Conservation (phyloP, 1,140 invertebrate species). For the Neodiprion pinetum region DNA sequence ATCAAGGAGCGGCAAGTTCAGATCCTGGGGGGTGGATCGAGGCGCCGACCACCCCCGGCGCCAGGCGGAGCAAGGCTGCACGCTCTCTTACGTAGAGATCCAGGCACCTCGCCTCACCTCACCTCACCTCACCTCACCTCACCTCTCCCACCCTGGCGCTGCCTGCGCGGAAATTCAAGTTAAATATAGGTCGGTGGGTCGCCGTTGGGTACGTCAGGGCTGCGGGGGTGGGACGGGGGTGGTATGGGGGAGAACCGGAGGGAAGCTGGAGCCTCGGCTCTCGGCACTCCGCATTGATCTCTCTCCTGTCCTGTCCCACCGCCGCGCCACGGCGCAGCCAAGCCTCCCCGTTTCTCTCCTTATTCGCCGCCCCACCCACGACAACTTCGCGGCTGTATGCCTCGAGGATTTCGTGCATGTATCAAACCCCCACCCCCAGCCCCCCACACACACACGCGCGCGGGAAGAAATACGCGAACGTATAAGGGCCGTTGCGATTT, state of each 20-base stretch:
- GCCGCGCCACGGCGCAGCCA: not conserved
- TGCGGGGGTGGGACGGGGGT: too few species aligned
- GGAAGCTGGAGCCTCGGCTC: not conserved
- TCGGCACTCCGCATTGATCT: constrained; percentile 6
- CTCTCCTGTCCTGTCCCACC: constrained; percentile 6
- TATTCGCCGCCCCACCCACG: not conserved
- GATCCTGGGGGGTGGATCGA: not conserved
- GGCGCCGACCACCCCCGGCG: not conserved
- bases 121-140: too few species aligned
- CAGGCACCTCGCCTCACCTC: too few species aligned
- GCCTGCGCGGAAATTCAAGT: not conserved
- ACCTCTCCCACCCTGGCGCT: not conserved
- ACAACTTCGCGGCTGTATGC: not conserved
- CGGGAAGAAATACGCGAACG: not conserved
- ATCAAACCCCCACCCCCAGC: not conserved
- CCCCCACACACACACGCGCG: not conserved
- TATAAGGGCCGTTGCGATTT: not conserved
- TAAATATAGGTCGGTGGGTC: constrained; percentile 5
- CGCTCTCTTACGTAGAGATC: too few species aligned
- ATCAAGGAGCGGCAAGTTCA: not conserved
- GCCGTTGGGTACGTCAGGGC: not conserved
- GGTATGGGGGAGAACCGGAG: not conserved
- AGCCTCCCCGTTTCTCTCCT: not conserved
- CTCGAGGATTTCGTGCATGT: not conserved
- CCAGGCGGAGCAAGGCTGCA: not conserved